Evolutionary conservation across 2,888 invertebrate species (phyloP), one percentile per base, ranked within the genome.

Genomic region (Eugnorisma glareosa): DNA sequence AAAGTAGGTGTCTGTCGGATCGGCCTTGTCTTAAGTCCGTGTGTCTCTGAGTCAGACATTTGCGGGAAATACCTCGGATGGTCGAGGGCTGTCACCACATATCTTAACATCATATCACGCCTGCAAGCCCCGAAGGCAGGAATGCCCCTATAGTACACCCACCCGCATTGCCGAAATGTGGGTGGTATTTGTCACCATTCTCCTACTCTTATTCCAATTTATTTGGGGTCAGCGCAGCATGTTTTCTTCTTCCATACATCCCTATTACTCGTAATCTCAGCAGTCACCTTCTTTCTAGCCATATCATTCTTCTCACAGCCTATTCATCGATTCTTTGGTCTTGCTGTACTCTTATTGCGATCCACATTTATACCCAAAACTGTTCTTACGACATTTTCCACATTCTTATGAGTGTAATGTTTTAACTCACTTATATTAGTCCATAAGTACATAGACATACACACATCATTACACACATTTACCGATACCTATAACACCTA

Each of bases 1-100:
- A 68, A 82, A 72, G 48, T 51, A 75, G 67, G 45, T 67, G 35
- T 35, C 31, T 59, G 64, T 1, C 18, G 31, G 15, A 35, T n/a
- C 15, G 37, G 21, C 63, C 81, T 70, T 79, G n/a, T 54, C 28
- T 24, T 21, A 54, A 21, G 35, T 72, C 82, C 81, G 68, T 75
- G 37, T 82, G 59, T 5, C 18, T 63, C 67, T 64, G 70, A 84
- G 35, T 82, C 85, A 84, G 1, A 5, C 35, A 28, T 67, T 71
- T 31, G 10, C 13, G 75, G 81, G 54, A 80, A 84, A 80, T 75
- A 84, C 84, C 69, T 57, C 54, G 7, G 24, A 1, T 18, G 31
- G 18, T 28, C 10, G 4, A 48, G 48, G 77, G 75, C 18, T 77
- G 68, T 28, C 68, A 57, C 35, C 31, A 24, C 57, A 15, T 57